Percentiles rank a stretch among this genome's conserved stretches.
phyloP scores from a whole-genome alignment of 2,797 vertebrate genomes.

The Silurus aristotelis region DNA sequence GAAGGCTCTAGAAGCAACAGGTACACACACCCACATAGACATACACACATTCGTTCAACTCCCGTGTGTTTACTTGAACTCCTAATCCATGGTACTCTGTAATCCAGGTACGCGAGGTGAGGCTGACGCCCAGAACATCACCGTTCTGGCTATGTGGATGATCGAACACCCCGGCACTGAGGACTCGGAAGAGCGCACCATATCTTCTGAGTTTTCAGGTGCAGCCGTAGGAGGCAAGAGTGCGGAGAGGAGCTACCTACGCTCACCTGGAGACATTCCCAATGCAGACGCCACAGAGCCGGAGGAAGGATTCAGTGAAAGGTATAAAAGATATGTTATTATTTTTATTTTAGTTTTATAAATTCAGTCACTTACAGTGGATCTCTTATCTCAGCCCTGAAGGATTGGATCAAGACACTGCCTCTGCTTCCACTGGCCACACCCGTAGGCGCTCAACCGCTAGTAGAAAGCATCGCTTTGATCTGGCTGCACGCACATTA shows the following conservation, averaged over 20 bases:
- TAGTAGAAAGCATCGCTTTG: conserved; percentile 92
- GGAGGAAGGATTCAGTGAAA: conserved; percentile 94
- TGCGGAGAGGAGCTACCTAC: conserved; percentile 81
- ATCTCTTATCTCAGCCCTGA: conserved; percentile 76
- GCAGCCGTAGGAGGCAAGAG: conserved; percentile 82
- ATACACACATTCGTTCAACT: neutral
- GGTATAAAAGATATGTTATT: conserved; percentile 59
- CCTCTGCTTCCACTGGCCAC: conserved; percentile 81
- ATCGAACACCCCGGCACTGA: conserved; percentile 91
- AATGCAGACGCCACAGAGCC: conserved; percentile 85
- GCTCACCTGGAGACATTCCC: conserved; percentile 86
- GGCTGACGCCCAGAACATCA: conserved; percentile 96
- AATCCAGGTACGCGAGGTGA: conserved; percentile 87
- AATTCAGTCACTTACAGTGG: neutral
- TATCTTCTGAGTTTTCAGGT: conserved; percentile 72
- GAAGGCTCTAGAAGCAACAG: conserved; percentile 96
- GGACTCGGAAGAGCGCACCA: conserved; percentile 84
- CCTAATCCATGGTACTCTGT: neutral
- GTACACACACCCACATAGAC: conserved; percentile 61
- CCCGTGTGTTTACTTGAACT: neutral
- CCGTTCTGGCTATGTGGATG: conserved; percentile 99
- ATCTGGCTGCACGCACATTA: conserved; percentile 91
- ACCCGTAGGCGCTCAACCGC: conserved; percentile 82
- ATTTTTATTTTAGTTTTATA: neutral
- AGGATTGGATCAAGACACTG: conserved; percentile 86